Evolutionary conservation across 2,888 invertebrate genomes (phyloP).

Genomic region (Strigamia transsilvanica): DNA sequence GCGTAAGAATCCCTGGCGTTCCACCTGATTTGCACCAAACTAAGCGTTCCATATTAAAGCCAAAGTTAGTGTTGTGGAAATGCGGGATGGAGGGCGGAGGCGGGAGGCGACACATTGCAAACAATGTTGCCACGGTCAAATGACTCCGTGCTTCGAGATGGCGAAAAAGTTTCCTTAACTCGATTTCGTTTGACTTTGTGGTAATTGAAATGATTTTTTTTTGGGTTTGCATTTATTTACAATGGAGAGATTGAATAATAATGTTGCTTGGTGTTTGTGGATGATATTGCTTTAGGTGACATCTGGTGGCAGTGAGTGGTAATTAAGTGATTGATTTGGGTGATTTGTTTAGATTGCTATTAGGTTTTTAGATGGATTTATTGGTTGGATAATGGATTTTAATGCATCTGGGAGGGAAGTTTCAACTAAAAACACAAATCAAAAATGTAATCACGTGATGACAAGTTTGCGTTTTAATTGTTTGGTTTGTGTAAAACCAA

Average conservation of each 20-base stretch:
- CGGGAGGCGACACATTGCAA: slow-evolving; percentile 31
- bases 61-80: slow-evolving; percentile 38
- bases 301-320: not conserved
- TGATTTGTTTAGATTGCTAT: no score
- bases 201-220: not conserved
- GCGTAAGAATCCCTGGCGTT: slow-evolving; percentile 31
- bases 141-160: not conserved
- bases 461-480: no score
- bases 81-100: not conserved
- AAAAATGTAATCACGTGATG: no score
- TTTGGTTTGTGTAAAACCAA: no score
- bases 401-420: no score
- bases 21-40: slow-evolving; percentile 34
- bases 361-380: no score
- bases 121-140: slow-evolving; percentile 31
- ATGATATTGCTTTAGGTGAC: not conserved
- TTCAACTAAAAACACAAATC: no score
- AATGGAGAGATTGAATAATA: no score
- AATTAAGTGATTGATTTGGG: not conserved
- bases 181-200: not conserved
- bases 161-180: not conserved
- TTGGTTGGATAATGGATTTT: no score
- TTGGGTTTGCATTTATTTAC: no score
- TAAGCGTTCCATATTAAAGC: slow-evolving; percentile 34
- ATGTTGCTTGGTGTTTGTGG: no score